Percentiles rank a stretch among this genome's conserved stretches.
phyloP scores from a whole-genome alignment of 1,140 invertebrate genomes.

The Hylyphantes graminicola region DNA sequence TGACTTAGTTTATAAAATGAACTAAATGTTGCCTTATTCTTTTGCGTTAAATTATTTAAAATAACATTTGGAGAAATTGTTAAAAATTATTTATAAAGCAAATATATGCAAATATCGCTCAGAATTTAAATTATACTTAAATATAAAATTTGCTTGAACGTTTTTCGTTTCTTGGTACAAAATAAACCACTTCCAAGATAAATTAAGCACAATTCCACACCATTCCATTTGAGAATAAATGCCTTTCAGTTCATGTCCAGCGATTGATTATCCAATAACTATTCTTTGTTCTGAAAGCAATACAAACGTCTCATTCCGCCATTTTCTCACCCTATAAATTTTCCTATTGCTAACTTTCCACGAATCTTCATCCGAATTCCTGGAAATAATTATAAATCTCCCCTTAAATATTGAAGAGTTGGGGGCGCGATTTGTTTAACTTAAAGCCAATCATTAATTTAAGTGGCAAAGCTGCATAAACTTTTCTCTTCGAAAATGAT shows the following conservation, averaged over 20 bases:
- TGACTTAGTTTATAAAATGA: no score
- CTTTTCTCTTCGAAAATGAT: constrained; percentile 59
- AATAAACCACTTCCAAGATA: no score
- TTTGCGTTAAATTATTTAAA: no score
- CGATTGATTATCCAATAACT: constrained; percentile 40
- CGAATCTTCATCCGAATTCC: constrained; percentile 53
- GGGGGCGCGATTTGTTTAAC: constrained; percentile 56
- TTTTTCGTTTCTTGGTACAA: no score
- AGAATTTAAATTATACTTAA: no score
- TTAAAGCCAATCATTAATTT: constrained; percentile 57
- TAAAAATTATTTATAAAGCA: no score
- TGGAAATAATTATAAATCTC: constrained; percentile 54
- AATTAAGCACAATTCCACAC: no score
- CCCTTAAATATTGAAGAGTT: constrained; percentile 41
- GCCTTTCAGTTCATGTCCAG: neutral
- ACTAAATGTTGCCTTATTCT: no score
- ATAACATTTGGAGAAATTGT: no score
- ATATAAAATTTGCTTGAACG: no score
- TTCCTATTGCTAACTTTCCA: constrained; percentile 42
- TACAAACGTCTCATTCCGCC: constrained; percentile 12
- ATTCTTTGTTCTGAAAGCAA: constrained; percentile 31
- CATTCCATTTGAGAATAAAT: no score
- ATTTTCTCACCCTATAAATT: constrained; percentile 51
- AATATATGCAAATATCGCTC: no score
- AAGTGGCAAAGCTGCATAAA: constrained; percentile 45